Evolutionary conservation across 2,888 invertebrate genomes (phyloP), one percentile per base, ranked within the genome.

Genomic region (Noctua comes): DNA sequence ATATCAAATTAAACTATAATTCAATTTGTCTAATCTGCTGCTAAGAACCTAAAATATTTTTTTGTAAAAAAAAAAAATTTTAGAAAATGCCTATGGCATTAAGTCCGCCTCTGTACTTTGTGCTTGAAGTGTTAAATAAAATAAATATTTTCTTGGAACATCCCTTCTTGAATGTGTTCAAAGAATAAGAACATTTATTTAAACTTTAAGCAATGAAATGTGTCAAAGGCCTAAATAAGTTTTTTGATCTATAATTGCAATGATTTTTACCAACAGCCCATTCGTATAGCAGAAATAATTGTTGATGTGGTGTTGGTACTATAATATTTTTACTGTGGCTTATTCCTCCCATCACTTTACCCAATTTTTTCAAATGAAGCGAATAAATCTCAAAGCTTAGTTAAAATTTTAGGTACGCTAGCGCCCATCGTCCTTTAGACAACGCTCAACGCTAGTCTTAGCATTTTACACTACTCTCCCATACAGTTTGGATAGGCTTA

Each of bases 11-110:
- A 64, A 36, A 62, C 3, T 3, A 74, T 3, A 54, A 43, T 51
- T n/a, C 8, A 62, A 77, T 73, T 43, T 1, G 43, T 21, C n/a
- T 72, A n/a, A 77, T 72, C 73, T 31, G n/a, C 27, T 59, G 43
- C 6, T 21, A 16, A 21, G 16, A 18, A 18, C 46, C 3, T 24
- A 10, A n/a, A 8, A 1, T 18, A 1, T 10, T 62, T 62, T n/a
- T 27, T 36, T 1, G 1, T 10, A 10, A 43, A 24, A 13, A 27
- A 7, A n/a, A n/a, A n/a, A n/a, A n/a, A n/a, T n/a, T n/a, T n/a
- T n/a, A n/a, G n/a, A n/a, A n/a, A n/a, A n/a, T n/a, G n/a, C n/a
- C n/a, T n/a, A n/a, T n/a, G n/a, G n/a, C n/a, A n/a, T n/a, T n/a
- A n/a, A n/a, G n/a, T n/a, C n/a, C n/a, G n/a, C n/a, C n/a, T n/a